phyloP scores from a whole-genome alignment of 1,140 invertebrate genomes.

The Euura lappo region DNA sequence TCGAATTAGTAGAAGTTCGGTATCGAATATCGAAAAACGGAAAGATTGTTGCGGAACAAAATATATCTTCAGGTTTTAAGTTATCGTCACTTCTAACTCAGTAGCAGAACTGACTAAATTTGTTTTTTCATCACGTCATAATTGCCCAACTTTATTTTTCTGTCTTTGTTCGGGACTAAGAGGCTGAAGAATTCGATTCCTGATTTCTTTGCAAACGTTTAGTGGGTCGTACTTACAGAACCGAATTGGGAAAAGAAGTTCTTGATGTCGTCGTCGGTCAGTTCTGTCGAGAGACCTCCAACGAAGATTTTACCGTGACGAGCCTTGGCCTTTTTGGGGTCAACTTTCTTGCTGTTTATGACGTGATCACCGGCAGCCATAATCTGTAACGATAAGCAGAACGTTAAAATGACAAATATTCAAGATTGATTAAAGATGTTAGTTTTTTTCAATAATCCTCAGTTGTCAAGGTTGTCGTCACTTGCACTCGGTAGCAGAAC shows the following conservation, averaged over 20 bases:
- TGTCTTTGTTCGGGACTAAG: too few species aligned
- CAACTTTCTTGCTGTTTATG: constrained; percentile 93
- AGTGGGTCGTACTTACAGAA: constrained; percentile 68
- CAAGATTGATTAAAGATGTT: constrained; percentile 9
- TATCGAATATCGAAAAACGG: not conserved
- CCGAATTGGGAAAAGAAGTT: constrained; percentile 90
- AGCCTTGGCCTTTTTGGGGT: constrained; percentile 94
- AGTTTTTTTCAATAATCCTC: constrained; percentile 6
- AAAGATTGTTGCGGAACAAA: constrained; percentile 22
- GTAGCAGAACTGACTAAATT: constrained; percentile 15
- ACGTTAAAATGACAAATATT: constrained; percentile 14
- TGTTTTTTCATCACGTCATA: constrained; percentile 3
- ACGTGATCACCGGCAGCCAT: constrained; percentile 84
- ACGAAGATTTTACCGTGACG: constrained; percentile 95
- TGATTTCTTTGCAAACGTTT: constrained; percentile 3
- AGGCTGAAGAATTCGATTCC: not conserved
- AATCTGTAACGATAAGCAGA: constrained; percentile 58
- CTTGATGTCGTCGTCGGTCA: constrained; percentile 92
- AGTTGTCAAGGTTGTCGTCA: constrained; percentile 45
- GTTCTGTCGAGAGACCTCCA: constrained; percentile 87
- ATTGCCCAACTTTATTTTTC: too few species aligned
- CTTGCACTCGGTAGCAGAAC: constrained; percentile 58
- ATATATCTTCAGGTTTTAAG: constrained; percentile 14
- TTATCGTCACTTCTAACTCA: not conserved
- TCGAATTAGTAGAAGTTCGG: not conserved